Base-by-base conservation (phyloP, 37 sponge, comb jelly and placozoan species). In the Ephydatia muelleri region DNA sequence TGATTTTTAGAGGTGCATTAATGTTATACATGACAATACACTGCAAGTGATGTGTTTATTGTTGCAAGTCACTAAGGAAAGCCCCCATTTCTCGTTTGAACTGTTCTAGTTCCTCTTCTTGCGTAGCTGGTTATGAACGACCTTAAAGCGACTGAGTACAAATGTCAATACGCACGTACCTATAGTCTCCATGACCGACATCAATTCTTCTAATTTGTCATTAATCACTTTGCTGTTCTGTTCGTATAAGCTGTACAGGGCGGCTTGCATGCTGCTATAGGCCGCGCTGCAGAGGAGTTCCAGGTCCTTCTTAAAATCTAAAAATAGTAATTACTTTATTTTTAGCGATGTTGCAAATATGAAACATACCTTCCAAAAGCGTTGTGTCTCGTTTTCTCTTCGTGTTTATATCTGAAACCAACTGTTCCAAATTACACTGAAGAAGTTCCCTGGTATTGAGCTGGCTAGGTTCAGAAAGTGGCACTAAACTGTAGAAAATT, bases 321-420 rank as follows among this genome's bases (percentile, higher is more conserved):
- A 3, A 21, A 86, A 26, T 75, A 65, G 73, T 83, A 64, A 36
- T 5, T 3, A 64, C 29, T 3, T 25, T n/a, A n/a, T n/a, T n/a
- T n/a, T n/a, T n/a, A n/a, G 27, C 30, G 75, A 1, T 12, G 39
- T 26, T 43, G 32, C 14, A 49, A 23, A 49, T 26, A 31, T 12
- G 25, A 28, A 70, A 67, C 82, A 3, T 70, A 88, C 93, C 89
- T 49, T 84, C 78, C 19, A 92, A n/a, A 16, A 92, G 47, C 14
- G 80, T 33, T 19, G 83, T 29, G 66, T 93, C 93, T 49, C 93
- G 75, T 30, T 88, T 86, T 37, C 93, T 82, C 79, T 93, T 93
- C 36, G 83, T 65, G 67, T 93, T 93, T 1, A 93, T 64, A 6
- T 89, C 93, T 36, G 49, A 43, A n/a, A 93, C 77, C 5, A 93